A percentile compares a stretch with the other conserved stretches of the same genome.
phyloP scores from a whole-genome alignment of 2,113 vertebrate species.

The Scolopax mira region DNA sequence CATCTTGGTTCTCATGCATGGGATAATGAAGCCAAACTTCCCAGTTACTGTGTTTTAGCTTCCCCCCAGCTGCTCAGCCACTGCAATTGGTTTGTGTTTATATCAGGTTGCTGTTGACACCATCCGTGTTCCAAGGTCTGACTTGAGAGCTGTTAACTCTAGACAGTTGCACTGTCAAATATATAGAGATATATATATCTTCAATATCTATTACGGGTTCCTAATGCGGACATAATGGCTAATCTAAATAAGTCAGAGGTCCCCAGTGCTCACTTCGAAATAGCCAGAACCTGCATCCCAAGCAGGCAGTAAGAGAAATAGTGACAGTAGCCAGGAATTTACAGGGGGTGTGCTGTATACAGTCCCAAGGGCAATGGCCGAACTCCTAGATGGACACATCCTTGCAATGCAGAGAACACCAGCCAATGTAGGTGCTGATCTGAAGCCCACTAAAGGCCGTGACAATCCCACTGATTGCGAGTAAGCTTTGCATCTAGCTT shows the following conservation, averaged over 20 bases:
- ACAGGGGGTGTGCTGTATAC: not conserved
- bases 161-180: not conserved
- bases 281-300: not conserved
- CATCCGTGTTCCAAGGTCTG: not conserved
- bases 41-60: not conserved
- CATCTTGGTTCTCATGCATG: not conserved
- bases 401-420: not conserved
- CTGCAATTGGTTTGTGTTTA: rapidly evolving
- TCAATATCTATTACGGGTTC: not conserved
- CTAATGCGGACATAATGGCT: too few relatives aligned
- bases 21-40: not conserved
- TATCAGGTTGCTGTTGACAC: not conserved
- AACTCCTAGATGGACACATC: not conserved
- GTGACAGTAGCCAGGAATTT: not conserved
- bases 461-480: not conserved
- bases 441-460: not conserved
- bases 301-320: not conserved
- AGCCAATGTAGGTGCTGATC: rapidly evolving
- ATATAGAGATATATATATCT: too few relatives aligned
- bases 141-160: not conserved
- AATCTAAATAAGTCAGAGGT: not conserved
- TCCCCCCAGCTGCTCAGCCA: not conserved
- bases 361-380: not conserved
- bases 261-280: not conserved
- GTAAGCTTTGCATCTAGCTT: not conserved